phyloP scores from a whole-genome alignment of 2,113 vertebrate species.

The Tragulus kanchil region DNA sequence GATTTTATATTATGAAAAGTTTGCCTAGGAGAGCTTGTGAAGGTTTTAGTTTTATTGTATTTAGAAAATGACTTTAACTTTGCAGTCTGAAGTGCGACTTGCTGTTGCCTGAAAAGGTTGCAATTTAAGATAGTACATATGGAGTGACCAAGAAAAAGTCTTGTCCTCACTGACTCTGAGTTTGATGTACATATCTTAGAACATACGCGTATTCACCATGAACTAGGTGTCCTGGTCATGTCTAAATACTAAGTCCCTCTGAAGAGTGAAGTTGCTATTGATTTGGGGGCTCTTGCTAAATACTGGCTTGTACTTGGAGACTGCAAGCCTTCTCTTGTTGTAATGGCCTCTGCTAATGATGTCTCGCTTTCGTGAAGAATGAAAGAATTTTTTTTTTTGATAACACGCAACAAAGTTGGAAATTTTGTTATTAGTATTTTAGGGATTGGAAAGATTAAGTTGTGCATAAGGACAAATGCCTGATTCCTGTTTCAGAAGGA shows the following conservation, averaged over 20 bases:
- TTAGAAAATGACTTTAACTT: background rate
- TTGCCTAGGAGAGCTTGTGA: background rate
- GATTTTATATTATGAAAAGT: slow-evolving; percentile 37
- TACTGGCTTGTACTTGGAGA: background rate
- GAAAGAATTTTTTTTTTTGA: background rate
- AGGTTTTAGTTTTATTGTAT: background rate
- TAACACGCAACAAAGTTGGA: background rate
- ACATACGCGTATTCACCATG: background rate
- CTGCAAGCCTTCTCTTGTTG: background rate
- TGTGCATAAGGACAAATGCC: background rate
- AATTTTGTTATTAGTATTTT: slow-evolving; percentile 58
- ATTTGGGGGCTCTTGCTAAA: background rate
- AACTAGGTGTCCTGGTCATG: background rate
- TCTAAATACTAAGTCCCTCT: background rate
- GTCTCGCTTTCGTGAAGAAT: slow-evolving; percentile 46
- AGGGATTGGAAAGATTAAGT: slow-evolving; percentile 22
- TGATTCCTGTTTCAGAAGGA: slow-evolving; percentile 39
- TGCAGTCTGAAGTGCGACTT: background rate
- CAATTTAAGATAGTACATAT: background rate
- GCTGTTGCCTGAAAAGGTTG: slow-evolving; percentile 4
- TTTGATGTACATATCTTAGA: slow-evolving; percentile 28
- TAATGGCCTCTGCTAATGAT: background rate
- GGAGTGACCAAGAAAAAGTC: background rate
- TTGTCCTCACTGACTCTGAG: background rate
- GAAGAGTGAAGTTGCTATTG: background rate